Percentiles rank a stretch among this genome's conserved stretches.
These are phyloP conservation scores for Columbina picui DNA, from an alignment of 2,113 vertebrate species.

Conservation along the genomic window DNA sequence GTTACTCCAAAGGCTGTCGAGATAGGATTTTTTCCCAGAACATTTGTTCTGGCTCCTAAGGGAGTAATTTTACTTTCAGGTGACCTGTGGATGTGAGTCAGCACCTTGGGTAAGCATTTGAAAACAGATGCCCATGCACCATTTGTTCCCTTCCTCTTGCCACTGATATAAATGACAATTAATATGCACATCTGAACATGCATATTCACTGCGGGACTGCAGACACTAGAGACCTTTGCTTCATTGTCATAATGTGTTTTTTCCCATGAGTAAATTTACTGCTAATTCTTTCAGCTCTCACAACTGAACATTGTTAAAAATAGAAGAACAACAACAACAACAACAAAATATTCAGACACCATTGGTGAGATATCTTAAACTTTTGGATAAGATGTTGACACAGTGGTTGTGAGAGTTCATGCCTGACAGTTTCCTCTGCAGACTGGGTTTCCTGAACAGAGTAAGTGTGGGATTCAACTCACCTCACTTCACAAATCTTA, in stretches of 20 bases:
- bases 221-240: slow-evolving; percentile 60
- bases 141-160: slow-evolving; percentile 46
- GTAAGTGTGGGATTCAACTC: neutral
- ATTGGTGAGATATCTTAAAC: neutral
- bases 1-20: neutral
- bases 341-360: neutral
- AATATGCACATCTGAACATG: slow-evolving; percentile 62
- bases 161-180: slow-evolving; percentile 51
- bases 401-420: neutral
- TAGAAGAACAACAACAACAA: neutral
- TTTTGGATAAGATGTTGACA: slow-evolving; percentile 4
- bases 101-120: slow-evolving; percentile 29
- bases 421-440: neutral
- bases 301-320: slow-evolving; percentile 35
- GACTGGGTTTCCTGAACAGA: neutral
- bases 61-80: slow-evolving; percentile 48
- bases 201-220: slow-evolving; percentile 56
- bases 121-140: slow-evolving; percentile 49
- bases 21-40: neutral
- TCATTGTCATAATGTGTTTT: slow-evolving; percentile 60
- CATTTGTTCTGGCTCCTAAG: neutral
- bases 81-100: neutral
- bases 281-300: slow-evolving; percentile 50
- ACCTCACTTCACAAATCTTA: neutral
- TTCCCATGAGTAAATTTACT: slow-evolving; percentile 57